A percentile compares a stretch with the other conserved stretches of the same genome.
These are phyloP conservation scores for Syngnathus scovelli DNA, from an alignment of 2,113 vertebrate genomes.

Conservation along the genomic window DNA sequence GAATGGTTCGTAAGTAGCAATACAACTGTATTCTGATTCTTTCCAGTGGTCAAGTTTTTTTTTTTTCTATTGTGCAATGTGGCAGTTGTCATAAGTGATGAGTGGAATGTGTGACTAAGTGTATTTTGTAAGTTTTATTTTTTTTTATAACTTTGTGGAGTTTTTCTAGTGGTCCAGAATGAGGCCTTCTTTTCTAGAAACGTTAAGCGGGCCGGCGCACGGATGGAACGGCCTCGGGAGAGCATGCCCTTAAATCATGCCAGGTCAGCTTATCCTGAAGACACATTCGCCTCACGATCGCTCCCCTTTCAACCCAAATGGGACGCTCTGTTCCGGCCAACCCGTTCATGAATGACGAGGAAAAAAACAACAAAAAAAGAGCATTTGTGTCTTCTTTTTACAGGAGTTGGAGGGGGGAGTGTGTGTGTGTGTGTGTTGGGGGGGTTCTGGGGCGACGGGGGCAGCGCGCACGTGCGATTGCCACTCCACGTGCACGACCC, in stretches of 20 bases:
- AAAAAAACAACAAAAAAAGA: conserved; percentile 20
- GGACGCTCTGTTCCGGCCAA: conserved; percentile 57
- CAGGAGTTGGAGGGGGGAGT: not conserved
- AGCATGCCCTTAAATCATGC: conserved; percentile 34
- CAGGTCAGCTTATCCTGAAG: conserved; percentile 46
- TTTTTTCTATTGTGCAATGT: not conserved
- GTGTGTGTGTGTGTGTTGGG: no score
- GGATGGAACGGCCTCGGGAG: not conserved
- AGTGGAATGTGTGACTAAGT: not conserved
- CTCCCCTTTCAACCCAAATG: conserved; percentile 44
- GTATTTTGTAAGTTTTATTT: not conserved
- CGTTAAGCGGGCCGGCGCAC: no score
- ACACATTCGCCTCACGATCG: conserved; percentile 64
- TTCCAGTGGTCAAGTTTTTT: not conserved
- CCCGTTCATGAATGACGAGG: conserved; percentile 49
- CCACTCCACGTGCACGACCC: conserved; percentile 8
- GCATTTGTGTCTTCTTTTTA: conserved; percentile 22
- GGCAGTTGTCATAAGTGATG: not conserved
- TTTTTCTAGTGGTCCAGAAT: not conserved
- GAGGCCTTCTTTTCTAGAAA: not conserved
- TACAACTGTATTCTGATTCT: not conserved
- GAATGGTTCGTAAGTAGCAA: no score
- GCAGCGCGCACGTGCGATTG: not conserved
- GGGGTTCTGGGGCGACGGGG: not conserved
- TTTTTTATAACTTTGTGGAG: not conserved